Conservation (phyloP, 2,113 vertebrate species). For the Fregata magnificens region DNA sequence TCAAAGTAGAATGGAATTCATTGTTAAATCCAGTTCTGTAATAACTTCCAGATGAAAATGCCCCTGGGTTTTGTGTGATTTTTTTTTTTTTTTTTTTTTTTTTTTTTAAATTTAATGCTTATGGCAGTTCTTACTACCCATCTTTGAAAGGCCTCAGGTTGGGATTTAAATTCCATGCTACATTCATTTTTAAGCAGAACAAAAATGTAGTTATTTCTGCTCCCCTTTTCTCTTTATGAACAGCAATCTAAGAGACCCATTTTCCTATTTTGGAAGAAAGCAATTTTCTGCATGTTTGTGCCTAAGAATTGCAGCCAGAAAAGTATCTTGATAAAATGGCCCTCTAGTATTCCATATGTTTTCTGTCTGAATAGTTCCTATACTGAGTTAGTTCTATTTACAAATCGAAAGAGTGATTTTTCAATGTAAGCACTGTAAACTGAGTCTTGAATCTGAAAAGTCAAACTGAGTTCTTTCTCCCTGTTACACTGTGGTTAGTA, state of each 20-base stretch:
- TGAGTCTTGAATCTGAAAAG: not conserved
- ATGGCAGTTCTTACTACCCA: not conserved
- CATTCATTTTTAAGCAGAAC: slow-evolving; percentile 19
- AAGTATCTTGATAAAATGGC: not conserved
- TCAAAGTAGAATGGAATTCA: not conserved
- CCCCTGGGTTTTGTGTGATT: not conserved
- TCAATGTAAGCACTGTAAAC: not conserved
- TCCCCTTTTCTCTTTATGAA: slow-evolving; percentile 7
- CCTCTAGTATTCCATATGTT: not conserved
- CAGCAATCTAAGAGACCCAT: not conserved
- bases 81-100: not conserved
- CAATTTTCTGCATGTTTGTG: slow-evolving; percentile 29
- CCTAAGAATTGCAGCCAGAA: not conserved
- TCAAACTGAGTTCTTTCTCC: not conserved
- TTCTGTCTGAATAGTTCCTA: not conserved
- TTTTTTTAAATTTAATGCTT: not conserved
- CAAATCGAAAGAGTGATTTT: not conserved
- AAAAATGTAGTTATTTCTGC: slow-evolving; percentile 23
- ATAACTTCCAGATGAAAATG: slow-evolving; percentile 13
- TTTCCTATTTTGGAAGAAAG: slow-evolving; percentile 13
- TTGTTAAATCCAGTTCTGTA: not conserved
- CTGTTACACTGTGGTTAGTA: not conserved
- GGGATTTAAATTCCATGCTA: slow-evolving; percentile 10
- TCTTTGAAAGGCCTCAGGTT: not conserved
- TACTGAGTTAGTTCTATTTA: not conserved